Conservation (phyloP, 2,888 invertebrate species). For the Himalopsyche anomala region DNA sequence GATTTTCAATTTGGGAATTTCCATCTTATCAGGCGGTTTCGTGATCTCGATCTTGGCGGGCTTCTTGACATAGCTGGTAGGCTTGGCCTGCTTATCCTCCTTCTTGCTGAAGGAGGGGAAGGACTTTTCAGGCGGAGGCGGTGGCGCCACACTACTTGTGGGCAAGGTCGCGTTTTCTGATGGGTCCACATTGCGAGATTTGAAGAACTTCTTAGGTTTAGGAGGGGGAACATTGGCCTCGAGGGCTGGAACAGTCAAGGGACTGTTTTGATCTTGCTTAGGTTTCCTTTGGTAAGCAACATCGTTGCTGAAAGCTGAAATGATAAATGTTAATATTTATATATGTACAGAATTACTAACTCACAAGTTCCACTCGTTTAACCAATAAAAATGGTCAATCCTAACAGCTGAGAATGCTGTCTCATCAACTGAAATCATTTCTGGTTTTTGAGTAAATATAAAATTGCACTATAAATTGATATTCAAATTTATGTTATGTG, state of each 20-base stretch:
- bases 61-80: conserved; percentile 70
- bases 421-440: too few relatives aligned
- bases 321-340: not conserved
- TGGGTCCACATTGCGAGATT: conserved; percentile 85
- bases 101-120: conserved; percentile 71
- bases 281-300: conserved; percentile 72
- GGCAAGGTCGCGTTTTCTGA: conserved; percentile 74
- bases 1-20: conserved; percentile 69
- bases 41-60: conserved; percentile 67
- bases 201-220: conserved; percentile 94
- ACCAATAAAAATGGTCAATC: too few relatives aligned
- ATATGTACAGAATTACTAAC: too few relatives aligned
- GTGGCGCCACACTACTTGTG: conserved; percentile 76
- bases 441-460: too few relatives aligned
- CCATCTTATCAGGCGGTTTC: conserved; percentile 68
- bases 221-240: conserved; percentile 77
- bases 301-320: conserved; percentile 73
- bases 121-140: conserved; percentile 74
- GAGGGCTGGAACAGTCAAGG: conserved; percentile 76
- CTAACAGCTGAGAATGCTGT: too few relatives aligned
- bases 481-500: too few relatives aligned
- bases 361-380: too few relatives aligned
- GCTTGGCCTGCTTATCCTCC: conserved; percentile 69
- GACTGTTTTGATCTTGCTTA: conserved; percentile 77
- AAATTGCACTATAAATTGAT: too few relatives aligned